Base-by-base conservation (phyloP, 1,140 invertebrate species). In the Danaus plexippus region DNA sequence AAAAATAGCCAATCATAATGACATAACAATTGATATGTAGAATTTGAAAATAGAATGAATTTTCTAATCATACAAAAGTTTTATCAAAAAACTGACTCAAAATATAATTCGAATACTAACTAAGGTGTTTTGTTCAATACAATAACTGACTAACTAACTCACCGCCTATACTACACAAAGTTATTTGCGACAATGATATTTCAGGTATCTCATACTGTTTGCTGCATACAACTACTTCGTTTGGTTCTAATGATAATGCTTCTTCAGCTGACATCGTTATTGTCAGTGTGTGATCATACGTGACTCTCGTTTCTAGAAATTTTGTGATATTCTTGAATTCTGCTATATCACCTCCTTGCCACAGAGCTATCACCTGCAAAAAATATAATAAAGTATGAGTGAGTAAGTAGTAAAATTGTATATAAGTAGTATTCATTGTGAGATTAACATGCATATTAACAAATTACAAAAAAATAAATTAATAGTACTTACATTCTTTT, bases 81-180 rank as follows among this genome's bases (percentile, higher is more conserved):
- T 32, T 32, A 32, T 4, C 5, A 32, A 32, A 32, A 15, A 32
- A 32, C 5, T 32, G 22, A 4, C 0, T 32, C 7, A 32, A 2
- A 0, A 5, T 32, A 22, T 22, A 2, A 2, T 22, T 22, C 6
- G 18, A 22, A 22, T n/a, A n/a, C n/a, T n/a, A n/a, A n/a, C n/a
- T n/a, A n/a, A n/a, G n/a, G n/a, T n/a, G n/a, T n/a, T n/a, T n/a
- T 15, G 15, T 15, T 15, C 3, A 15, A 15, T 15, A 32, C 3
- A 15, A 15, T 15, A 15, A 15, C 15, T 15, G 15, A 15, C 15
- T 15, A 15, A 15, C 3, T 15, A 15, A 63, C 67, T 57, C 52
- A 83, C 80, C 77, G 58, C 72, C 77, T 56, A 69, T 77, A 63
- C 80, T 80, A 43, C 67, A 70, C 7, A 85, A 67, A 11, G 74